Percentiles rank a stretch among this genome's conserved stretches.
These are phyloP conservation scores for Xanthorhoe spadicearia DNA, from an alignment of 2,888 invertebrate species.

Conservation along the genomic window DNA sequence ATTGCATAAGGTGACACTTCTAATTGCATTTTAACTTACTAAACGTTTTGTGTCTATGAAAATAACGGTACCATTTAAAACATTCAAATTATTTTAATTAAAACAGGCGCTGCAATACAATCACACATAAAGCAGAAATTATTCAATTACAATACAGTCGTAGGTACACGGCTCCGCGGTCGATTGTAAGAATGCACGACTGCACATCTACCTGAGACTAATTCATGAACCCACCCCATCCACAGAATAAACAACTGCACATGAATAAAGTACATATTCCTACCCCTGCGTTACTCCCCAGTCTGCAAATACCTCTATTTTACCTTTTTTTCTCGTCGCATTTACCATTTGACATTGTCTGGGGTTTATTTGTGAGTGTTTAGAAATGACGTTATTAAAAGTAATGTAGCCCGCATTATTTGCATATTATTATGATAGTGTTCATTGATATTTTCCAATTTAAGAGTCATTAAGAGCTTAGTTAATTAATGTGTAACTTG, in stretches of 20 bases:
- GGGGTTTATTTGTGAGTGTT: conserved; percentile 8
- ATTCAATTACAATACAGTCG: conserved; percentile 25
- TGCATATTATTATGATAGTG: conserved; percentile 20
- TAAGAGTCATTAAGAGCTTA: background rate
- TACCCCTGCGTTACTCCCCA: conserved; percentile 25
- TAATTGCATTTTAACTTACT: conserved; percentile 12
- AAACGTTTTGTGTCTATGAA: conserved; percentile 7
- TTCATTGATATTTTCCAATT: conserved; percentile 2
- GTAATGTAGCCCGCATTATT: conserved; percentile 29
- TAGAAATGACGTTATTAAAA: conserved; percentile 14
- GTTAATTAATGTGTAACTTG: background rate
- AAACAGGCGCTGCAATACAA: background rate
- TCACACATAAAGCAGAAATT: conserved; percentile 24
- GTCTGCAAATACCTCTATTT: conserved; percentile 19
- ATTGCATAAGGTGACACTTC: conserved; percentile 20
- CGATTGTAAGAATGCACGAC: conserved; percentile 29
- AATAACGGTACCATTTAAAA: conserved; percentile 6
- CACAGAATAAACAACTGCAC: conserved; percentile 26
- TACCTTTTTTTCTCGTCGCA: conserved; percentile 14
- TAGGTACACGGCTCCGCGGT: conserved; percentile 16
- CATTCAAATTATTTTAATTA: background rate
- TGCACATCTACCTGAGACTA: conserved; percentile 40
- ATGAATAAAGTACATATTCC: conserved; percentile 24
- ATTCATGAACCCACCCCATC: conserved; percentile 43
- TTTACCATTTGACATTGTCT: conserved; percentile 1